Conservation (phyloP, 2,113 vertebrate genomes). For the Echinops telfairi region DNA sequence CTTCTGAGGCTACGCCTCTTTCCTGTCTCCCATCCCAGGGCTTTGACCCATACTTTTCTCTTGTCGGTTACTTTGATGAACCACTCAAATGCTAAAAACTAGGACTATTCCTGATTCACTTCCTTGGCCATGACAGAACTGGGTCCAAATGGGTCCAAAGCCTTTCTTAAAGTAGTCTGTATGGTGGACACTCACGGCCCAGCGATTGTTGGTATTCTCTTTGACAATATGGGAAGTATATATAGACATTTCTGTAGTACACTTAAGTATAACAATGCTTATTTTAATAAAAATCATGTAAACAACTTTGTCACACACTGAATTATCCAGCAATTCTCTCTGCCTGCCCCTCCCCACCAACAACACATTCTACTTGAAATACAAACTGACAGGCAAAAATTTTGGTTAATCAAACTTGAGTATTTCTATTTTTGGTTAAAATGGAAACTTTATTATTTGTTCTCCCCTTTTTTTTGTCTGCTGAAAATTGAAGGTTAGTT, state of each 20-base stretch:
- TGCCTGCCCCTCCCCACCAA: background rate
- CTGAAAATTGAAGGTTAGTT: too few species aligned
- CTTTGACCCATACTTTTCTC: background rate
- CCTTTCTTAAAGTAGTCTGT: background rate
- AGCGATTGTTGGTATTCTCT: background rate
- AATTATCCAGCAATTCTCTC: background rate
- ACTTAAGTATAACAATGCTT: background rate
- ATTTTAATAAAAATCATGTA: background rate
- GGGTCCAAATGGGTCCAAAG: background rate
- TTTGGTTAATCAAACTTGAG: background rate
- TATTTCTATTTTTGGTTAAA: too few species aligned
- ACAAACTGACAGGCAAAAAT: conserved; percentile 28
- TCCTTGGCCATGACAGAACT: background rate
- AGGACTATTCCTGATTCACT: background rate
- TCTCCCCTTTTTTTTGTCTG: too few species aligned
- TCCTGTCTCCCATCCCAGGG: background rate
- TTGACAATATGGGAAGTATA: background rate
- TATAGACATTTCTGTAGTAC: background rate
- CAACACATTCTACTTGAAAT: background rate
- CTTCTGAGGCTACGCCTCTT: background rate
- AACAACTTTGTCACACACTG: background rate
- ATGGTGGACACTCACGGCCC: background rate
- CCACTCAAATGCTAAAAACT: background rate
- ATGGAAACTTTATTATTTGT: too few species aligned
- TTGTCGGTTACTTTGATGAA: background rate